phyloP scores from a whole-genome alignment of 2,113 vertebrate species.

The Poecilia latipinna region DNA sequence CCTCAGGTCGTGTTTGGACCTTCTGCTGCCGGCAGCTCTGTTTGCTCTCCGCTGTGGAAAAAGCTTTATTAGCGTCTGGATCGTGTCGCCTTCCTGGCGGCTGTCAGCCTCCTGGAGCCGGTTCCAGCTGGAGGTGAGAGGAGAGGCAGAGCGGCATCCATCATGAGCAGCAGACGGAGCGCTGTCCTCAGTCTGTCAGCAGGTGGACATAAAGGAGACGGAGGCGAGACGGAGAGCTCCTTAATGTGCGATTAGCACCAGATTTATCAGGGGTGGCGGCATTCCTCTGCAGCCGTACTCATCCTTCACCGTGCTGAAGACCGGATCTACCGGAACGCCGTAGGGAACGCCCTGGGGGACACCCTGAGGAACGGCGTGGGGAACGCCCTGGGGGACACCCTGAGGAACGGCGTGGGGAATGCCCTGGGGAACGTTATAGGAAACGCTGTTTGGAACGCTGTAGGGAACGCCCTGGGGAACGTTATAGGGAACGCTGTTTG shows the following conservation, averaged over 20 bases:
- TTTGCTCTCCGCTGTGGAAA: slow-evolving; percentile 22
- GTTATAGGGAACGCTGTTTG: no score
- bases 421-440: neutral
- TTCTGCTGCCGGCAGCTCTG: neutral
- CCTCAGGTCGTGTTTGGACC: neutral
- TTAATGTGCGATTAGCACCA: slow-evolving; percentile 3
- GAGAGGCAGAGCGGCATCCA: neutral
- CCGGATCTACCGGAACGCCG: neutral
- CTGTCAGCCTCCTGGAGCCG: neutral
- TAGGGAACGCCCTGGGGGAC: no score
- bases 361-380: neutral
- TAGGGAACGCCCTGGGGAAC: neutral
- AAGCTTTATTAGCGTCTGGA: slow-evolving; percentile 11
- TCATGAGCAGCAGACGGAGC: neutral
- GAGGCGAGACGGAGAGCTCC: neutral
- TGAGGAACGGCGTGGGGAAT: no score
- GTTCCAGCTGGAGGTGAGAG: no score
- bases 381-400: neutral
- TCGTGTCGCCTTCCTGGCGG: slow-evolving; percentile 19
- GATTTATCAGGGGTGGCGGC: slow-evolving; percentile 1
- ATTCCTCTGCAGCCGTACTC: neutral
- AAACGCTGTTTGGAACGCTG: neutral
- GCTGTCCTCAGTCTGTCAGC: no score
- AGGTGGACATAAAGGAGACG: neutral
- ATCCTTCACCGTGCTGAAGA: neutral